Conservation (phyloP, 2,888 invertebrate genomes). For the Thysanoteuthis rhombus region DNA sequence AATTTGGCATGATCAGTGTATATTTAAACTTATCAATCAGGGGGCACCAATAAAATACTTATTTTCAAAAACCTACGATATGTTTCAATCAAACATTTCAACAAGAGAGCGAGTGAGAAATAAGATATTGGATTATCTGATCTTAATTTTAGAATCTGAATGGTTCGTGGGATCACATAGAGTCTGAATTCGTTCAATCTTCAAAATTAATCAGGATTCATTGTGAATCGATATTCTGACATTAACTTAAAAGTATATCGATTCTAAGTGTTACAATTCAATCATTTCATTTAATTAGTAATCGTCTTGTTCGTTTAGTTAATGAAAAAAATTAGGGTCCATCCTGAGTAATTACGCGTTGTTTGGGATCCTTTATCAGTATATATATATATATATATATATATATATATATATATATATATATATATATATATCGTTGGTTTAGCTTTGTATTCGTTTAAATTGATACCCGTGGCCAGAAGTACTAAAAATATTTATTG, state of each 20-base stretch:
- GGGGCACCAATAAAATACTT: background rate
- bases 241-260: no score
- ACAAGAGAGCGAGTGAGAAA: background rate
- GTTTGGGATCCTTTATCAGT: background rate
- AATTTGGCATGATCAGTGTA: background rate
- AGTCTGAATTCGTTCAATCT: background rate
- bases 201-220: no score
- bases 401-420: conserved; percentile 19
- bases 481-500: background rate
- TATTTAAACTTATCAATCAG: background rate
- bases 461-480: background rate
- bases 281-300: no score
- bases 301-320: background rate
- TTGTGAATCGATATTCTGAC: no score
- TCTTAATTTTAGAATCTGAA: background rate
- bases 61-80: background rate
- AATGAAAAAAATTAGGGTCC: background rate
- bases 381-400: conserved; percentile 23
- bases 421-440: background rate
- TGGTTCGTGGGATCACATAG: background rate
- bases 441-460: background rate
- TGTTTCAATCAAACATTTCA: no score
- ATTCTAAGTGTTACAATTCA: no score
- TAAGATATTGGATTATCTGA: background rate
- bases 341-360: background rate